These are phyloP conservation scores for Cyphomyrus plagiostoma DNA, from an alignment of 2,113 vertebrate species.

Conservation along the genomic window DNA sequence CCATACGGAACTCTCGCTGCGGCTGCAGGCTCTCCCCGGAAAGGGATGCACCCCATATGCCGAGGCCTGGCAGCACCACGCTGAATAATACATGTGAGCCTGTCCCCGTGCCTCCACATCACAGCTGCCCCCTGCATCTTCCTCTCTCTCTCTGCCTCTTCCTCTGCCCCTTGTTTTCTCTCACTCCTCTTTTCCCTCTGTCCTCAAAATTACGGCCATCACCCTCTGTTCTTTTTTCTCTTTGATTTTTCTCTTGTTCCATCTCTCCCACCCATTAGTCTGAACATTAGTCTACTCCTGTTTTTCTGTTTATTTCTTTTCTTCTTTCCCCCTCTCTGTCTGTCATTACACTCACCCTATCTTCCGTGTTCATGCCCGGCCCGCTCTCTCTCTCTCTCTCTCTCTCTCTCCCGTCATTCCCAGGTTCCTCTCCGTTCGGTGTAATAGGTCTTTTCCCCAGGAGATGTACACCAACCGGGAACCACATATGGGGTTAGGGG, in stretches of 20 bases:
- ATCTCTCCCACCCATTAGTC: neutral
- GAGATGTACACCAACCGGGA: slow-evolving; percentile 46
- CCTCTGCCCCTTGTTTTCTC: neutral
- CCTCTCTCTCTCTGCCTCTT: neutral
- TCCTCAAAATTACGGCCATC: neutral
- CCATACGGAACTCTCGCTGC: neutral
- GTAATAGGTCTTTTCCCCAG: slow-evolving; percentile 57
- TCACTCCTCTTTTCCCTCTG: neutral
- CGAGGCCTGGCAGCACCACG: neutral
- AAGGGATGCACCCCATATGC: neutral
- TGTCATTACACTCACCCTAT: neutral
- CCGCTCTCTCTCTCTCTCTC: neutral
- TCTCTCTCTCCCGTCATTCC: neutral
- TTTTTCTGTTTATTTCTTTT: neutral
- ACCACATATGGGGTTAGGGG: neutral
- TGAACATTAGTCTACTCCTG: neutral
- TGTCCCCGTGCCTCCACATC: neutral
- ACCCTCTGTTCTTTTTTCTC: neutral
- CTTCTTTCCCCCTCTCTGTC: neutral
- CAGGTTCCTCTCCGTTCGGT: neutral
- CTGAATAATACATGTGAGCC: slow-evolving; percentile 20
- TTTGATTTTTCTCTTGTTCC: neutral
- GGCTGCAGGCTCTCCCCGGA: neutral
- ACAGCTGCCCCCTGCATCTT: neutral
- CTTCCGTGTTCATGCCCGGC: neutral